These are phyloP conservation scores for Leptodactylus fuscus DNA, from an alignment of 2,113 vertebrate species.

Conservation along the genomic window DNA sequence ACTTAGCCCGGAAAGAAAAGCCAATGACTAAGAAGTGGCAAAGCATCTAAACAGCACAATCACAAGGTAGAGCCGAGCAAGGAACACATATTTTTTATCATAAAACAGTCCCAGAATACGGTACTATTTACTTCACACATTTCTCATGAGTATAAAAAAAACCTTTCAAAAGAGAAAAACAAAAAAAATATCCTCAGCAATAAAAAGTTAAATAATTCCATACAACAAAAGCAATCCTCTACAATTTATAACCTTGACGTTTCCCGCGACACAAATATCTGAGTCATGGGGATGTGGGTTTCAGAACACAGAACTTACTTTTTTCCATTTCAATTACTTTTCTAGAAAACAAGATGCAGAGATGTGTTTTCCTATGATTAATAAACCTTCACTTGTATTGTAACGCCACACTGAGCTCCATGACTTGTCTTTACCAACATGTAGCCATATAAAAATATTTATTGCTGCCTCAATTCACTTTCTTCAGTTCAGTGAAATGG, in stretches of 20 bases:
- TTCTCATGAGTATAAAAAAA: slow-evolving; percentile 52
- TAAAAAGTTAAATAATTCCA: slow-evolving; percentile 58
- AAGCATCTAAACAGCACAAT: not conserved
- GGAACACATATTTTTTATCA: slow-evolving; percentile 11
- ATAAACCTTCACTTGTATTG: slow-evolving; percentile 43
- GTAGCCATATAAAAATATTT: slow-evolving; percentile 39
- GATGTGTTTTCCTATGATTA: slow-evolving; percentile 51
- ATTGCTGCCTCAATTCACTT: not conserved
- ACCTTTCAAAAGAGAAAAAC: slow-evolving; percentile 48
- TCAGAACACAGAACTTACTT: slow-evolving; percentile 47
- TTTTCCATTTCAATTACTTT: slow-evolving; percentile 52
- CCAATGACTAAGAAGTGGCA: not conserved
- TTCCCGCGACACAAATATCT: slow-evolving; percentile 54
- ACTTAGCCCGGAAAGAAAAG: not conserved
- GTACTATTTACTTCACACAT: slow-evolving; percentile 27
- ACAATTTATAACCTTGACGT: slow-evolving; percentile 57
- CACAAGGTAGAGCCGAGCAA: slow-evolving; percentile 10
- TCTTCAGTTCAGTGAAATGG: slow-evolving; percentile 33
- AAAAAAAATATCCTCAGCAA: slow-evolving; percentile 47
- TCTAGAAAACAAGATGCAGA: slow-evolving; percentile 54
- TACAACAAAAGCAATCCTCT: slow-evolving; percentile 54
- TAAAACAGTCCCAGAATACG: not conserved
- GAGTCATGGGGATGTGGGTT: slow-evolving; percentile 55
- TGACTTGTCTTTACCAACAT: slow-evolving; percentile 27
- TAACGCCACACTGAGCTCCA: not conserved